Percentiles rank a stretch among this genome's conserved stretches.
Conservation (phyloP, 1,140 invertebrate species). For the Macrobrachium rosenbergii region DNA sequence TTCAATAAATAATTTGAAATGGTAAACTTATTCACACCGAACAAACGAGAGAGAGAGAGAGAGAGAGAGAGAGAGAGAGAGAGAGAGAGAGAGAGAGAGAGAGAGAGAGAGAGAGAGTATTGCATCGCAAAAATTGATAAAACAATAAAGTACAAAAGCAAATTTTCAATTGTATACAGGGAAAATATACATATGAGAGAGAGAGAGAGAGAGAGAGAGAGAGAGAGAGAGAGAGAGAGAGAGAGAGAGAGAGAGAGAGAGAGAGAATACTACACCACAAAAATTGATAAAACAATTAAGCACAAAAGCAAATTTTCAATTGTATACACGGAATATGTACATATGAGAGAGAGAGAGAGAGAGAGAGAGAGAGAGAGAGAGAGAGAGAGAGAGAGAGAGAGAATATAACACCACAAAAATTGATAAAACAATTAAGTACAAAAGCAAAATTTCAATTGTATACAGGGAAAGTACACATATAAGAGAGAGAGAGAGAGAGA, state of each 20-base stretch:
- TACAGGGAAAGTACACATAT: not conserved
- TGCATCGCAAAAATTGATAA: not conserved
- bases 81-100: conserved; percentile 1
- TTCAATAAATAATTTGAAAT: not conserved
- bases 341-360: conserved; percentile 35
- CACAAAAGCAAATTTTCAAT: not conserved
- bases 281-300: not conserved
- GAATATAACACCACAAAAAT: not conserved
- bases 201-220: not conserved
- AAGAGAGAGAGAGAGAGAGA: not conserved
- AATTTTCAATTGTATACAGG: not conserved
- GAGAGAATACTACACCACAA: not conserved
- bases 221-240: not conserved
- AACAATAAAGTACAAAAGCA: not conserved
- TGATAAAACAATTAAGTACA: not conserved
- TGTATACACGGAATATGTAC: not conserved
- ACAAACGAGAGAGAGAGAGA: conserved; percentile 12
- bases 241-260: too few species aligned
- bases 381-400: conserved; percentile 2
- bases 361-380: conserved; percentile 19
- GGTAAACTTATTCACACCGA: not conserved
- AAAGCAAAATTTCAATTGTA: not conserved
- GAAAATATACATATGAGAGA: not conserved
- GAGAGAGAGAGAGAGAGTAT: not conserved
- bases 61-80: conserved; percentile 6